A percentile compares a stretch with the other conserved stretches of the same genome.
phyloP scores from a whole-genome alignment of 2,888 invertebrate genomes.

The Gordius sp. region DNA sequence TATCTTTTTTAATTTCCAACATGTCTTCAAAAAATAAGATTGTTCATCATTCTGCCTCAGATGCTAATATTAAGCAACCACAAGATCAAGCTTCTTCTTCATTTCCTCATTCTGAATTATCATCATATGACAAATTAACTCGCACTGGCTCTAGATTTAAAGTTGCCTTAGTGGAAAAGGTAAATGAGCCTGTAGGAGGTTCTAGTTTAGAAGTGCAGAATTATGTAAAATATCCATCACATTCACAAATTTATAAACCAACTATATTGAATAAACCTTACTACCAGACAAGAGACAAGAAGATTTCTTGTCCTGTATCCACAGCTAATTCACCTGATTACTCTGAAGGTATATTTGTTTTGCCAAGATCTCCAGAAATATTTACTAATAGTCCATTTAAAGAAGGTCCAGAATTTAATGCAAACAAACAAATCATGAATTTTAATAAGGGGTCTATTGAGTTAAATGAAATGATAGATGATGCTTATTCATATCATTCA shows the following conservation, averaged over 20 bases:
- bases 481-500: too few relatives aligned
- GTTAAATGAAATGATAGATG: too few relatives aligned
- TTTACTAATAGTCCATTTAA: too few relatives aligned
- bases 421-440: too few relatives aligned
- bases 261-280: neutral
- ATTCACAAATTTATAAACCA: neutral
- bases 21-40: neutral
- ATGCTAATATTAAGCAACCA: neutral
- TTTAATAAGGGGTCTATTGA: too few relatives aligned
- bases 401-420: too few relatives aligned
- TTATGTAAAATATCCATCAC: neutral
- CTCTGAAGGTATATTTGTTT: too few relatives aligned
- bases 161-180: conserved; percentile 8
- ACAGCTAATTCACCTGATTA: neutral
- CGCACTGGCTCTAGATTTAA: conserved; percentile 4
- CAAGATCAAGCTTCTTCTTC: neutral
- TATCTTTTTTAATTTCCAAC: neutral
- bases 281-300: neutral
- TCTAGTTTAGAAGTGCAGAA: too few relatives aligned
- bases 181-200: neutral
- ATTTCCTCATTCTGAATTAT: neutral
- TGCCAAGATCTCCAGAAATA: too few relatives aligned
- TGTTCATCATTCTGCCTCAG: neutral
- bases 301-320: conserved; percentile 12
- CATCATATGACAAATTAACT: neutral